Base-by-base conservation (phyloP, 64 coral and sea anemone genomes). In the Hydrozoanthus tunicans region DNA sequence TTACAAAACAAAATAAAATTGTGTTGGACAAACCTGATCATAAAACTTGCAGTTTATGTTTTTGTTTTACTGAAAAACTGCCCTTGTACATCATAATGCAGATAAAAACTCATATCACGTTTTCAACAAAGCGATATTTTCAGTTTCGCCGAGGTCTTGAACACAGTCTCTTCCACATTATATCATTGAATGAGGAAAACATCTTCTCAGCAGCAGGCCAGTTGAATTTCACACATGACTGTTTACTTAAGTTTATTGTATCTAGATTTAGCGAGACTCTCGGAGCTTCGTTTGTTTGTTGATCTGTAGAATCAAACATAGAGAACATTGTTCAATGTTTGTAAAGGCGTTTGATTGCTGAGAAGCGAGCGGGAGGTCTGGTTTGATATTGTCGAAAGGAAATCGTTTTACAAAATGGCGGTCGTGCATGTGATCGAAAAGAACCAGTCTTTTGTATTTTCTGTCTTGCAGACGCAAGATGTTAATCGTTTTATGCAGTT, bases 251-350 rank as follows among this genome's bases (percentile, higher is more conserved):
- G 54, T 61, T 88, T 70, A 88, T 88, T 88, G 56, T 88, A 58
- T 74, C 84, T 88, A 88, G 84, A 88, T 88, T 88, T 88, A 88
- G 55, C 20, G 24, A 88, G 84, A 88, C 61, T 88, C 25, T 88
- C 53, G 6, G 6, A 73, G 69, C 23, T 88, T 75, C 54, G 84
- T 88, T 88, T 88, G 84, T 88, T 88, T 88, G 84, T 88, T 88
- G 69, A 88, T 62, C 84, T 60, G 84, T 88, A 73, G 69, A 88
- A 73, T 88, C 68, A 88, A 88, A 88, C 84, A 88, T n/a, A 73
- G 17, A 23, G 51, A 51, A 88, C 84, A 88, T 59, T 88, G 23
- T 59, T 70, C 69, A 75, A 73, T 88, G 84, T 88, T 88, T 88
- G 70, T 75, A 51, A 70, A 88, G 74, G 84, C 58, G 23, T 73